phyloP scores from a whole-genome alignment of 2,113 vertebrate species.

The Pollachius pollachius region DNA sequence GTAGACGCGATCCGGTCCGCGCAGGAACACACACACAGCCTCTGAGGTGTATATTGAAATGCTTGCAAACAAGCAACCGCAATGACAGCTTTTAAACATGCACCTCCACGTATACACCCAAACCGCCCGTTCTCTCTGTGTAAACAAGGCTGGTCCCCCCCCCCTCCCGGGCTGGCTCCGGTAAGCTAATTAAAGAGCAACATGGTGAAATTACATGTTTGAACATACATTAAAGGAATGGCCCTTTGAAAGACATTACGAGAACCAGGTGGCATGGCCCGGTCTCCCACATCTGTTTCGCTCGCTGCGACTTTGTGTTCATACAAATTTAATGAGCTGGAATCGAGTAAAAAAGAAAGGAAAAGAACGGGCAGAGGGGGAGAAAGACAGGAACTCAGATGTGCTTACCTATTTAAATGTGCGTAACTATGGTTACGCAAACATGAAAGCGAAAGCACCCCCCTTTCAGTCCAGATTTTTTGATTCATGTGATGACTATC shows the following conservation, averaged over 20 bases:
- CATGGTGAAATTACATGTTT: slow-evolving; percentile 52
- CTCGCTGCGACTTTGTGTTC: slow-evolving; percentile 56
- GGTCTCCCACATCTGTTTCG: slow-evolving; percentile 33
- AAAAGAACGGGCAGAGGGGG: slow-evolving; percentile 27
- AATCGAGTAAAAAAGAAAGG: slow-evolving; percentile 47
- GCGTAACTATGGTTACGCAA: slow-evolving; percentile 75
- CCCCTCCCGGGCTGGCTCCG: slow-evolving; percentile 37
- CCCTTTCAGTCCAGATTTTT: slow-evolving; percentile 62
- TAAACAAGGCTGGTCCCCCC: slow-evolving; percentile 9
- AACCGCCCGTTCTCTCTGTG: slow-evolving; percentile 24
- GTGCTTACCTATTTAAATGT: slow-evolving; percentile 72
- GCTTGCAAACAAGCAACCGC: too few species aligned
- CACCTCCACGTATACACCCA: too few species aligned
- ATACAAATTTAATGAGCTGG: slow-evolving; percentile 71
- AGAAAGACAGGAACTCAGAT: slow-evolving; percentile 51
- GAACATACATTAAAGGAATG: slow-evolving; percentile 34
- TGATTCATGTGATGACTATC: slow-evolving; percentile 60
- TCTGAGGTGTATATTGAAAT: too few species aligned
- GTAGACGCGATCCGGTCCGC: too few species aligned
- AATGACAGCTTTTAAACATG: too few species aligned
- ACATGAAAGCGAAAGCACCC: slow-evolving; percentile 69
- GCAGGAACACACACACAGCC: too few species aligned
- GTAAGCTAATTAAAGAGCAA: slow-evolving; percentile 49
- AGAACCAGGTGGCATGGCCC: slow-evolving; percentile 50
- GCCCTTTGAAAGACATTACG: slow-evolving; percentile 50